Conservation (phyloP, 23 tunicate species). For the Ciona savignyi region DNA sequence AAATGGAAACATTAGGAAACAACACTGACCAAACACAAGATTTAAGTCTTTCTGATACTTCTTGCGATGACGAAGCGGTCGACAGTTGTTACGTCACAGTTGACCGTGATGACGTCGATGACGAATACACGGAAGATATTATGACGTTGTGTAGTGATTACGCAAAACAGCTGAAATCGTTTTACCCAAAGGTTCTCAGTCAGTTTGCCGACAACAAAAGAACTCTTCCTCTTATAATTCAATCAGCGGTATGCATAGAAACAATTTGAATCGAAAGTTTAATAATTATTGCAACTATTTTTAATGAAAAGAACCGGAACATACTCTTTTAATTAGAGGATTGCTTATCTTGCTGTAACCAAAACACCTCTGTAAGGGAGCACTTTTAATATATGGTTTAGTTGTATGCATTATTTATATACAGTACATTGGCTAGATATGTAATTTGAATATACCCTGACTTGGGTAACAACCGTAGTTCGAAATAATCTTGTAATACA, state of each 20-base stretch:
- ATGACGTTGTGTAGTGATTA: neutral
- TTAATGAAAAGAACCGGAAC: no score
- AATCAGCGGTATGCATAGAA: neutral
- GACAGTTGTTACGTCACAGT: neutral
- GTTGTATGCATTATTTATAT: no score
- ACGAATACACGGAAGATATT: neutral
- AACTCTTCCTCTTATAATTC: constrained; percentile 1
- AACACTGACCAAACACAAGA: no score
- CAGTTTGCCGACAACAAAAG: neutral
- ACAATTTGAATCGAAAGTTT: neutral
- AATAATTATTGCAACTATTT: no score
- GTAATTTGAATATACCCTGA: neutral
- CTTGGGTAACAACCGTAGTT: neutral
- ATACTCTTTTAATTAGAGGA: no score
- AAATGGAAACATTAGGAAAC: no score
- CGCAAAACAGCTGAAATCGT: neutral
- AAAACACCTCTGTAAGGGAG: no score
- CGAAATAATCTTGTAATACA: no score
- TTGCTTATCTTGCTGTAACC: no score
- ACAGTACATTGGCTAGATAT: neutral
- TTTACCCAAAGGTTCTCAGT: neutral
- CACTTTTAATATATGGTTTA: no score
- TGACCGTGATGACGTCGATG: neutral
- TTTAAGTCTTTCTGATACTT: no score
- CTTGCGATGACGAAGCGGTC: neutral